Conservation (phyloP, 2,113 vertebrate species). For the Cavia porcellus region DNA sequence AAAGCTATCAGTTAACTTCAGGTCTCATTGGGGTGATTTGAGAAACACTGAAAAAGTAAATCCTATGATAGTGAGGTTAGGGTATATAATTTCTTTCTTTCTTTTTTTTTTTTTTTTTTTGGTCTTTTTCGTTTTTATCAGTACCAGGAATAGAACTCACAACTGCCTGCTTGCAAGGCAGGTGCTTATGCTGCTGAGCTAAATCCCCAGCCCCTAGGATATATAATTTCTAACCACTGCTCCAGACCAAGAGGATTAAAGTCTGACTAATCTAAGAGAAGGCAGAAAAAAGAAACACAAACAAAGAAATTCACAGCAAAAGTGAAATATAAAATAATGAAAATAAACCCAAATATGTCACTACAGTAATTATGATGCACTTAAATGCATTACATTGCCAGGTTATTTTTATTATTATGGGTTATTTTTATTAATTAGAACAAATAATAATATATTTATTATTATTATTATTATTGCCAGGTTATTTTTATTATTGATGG, state of each 20-base stretch:
- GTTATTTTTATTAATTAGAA: too few species aligned
- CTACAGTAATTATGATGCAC: background rate
- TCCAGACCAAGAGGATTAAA: background rate
- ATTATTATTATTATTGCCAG: background rate
- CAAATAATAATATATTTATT: too few species aligned
- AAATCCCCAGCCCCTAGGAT: too few species aligned
- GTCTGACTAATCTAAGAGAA: background rate
- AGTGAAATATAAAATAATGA: conserved; percentile 10
- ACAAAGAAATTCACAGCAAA: background rate
- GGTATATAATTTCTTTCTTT: background rate
- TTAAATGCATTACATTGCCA: conserved; percentile 6
- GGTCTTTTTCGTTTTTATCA: too few species aligned
- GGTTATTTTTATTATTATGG: conserved; percentile 22
- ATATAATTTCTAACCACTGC: too few species aligned
- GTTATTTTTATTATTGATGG: conserved; percentile 29
- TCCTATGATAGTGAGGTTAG: background rate
- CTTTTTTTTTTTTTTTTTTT: too few species aligned
- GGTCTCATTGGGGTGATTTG: background rate
- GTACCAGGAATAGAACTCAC: too few species aligned
- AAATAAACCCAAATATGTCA: conserved; percentile 16
- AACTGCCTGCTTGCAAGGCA: too few species aligned
- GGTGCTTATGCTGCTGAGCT: too few species aligned
- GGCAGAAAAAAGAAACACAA: conserved; percentile 24
- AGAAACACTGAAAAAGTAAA: conserved; percentile 6
- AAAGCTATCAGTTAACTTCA: background rate